Conservation (phyloP, 2,797 vertebrate species). For the Pogoniulus pusillus region DNA sequence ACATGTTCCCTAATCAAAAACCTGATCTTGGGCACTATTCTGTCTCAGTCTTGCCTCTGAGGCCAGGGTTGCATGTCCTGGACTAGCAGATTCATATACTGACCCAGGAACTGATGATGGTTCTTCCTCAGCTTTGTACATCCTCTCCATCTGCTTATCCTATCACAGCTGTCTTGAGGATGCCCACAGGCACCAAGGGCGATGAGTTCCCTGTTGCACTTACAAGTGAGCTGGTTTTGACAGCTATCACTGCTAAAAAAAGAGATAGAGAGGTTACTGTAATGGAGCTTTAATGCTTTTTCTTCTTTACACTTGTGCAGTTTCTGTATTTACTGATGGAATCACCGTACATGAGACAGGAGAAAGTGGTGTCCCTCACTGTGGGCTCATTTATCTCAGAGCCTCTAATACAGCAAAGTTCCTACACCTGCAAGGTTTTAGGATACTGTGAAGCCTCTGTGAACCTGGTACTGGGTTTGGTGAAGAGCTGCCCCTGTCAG, state of each 20-base stretch:
- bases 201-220: not conserved
- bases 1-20: not conserved
- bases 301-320: not conserved
- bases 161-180: not conserved
- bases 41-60: not conserved
- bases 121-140: not conserved
- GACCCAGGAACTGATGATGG: not conserved
- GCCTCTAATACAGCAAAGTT: rapidly evolving
- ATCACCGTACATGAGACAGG: not conserved
- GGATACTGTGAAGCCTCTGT: not conserved
- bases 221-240: not conserved
- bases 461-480: not conserved
- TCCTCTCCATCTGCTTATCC: not conserved
- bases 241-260: not conserved
- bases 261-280: not conserved
- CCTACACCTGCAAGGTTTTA: not conserved
- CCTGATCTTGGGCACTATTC: not conserved
- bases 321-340: not conserved
- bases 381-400: not conserved
- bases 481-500: not conserved
- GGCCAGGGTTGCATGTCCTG: not conserved
- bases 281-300: not conserved
- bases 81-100: not conserved
- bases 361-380: rapidly evolving
- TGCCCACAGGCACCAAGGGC: not conserved